Percentiles rank a stretch among this genome's conserved stretches.
phyloP scores from a whole-genome alignment of 1,140 invertebrate species.

The Drosophila guanche region DNA sequence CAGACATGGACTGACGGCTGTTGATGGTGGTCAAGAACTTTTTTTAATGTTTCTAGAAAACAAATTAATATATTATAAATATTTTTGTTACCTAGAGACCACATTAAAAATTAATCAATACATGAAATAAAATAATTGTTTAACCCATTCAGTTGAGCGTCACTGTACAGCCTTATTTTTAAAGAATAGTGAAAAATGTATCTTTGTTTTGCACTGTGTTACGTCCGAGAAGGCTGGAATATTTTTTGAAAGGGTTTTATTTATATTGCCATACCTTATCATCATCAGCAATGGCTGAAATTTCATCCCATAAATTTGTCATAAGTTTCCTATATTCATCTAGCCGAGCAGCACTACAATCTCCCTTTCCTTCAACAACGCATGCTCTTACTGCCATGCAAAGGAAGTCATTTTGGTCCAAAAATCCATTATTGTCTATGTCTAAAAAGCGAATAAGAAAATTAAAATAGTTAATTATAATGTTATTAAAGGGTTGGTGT shows the following conservation, averaged over 20 bases:
- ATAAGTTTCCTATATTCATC: conserved; percentile 92
- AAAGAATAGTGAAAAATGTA: too few species aligned
- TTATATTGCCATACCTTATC: conserved; percentile 87
- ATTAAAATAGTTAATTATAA: neutral
- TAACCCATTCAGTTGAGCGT: too few species aligned
- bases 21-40: too few species aligned
- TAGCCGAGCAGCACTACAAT: conserved; percentile 88
- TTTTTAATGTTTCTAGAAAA: too few species aligned
- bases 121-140: too few species aligned
- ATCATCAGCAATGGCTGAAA: conserved; percentile 92
- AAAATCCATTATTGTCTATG: conserved; percentile 92
- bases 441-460: conserved; percentile 84
- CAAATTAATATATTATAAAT: too few species aligned
- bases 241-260: neutral
- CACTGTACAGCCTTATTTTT: too few species aligned
- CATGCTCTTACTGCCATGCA: conserved; percentile 91
- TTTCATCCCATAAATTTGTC: conserved; percentile 92
- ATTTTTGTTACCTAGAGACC: too few species aligned
- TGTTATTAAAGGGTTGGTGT: neutral
- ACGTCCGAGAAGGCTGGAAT: neutral
- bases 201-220: too few species aligned
- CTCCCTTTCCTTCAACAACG: conserved; percentile 91
- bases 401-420: conserved; percentile 92
- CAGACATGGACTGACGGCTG: too few species aligned
- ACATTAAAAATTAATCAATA: too few species aligned